phyloP scores from a whole-genome alignment of 2,797 vertebrate genomes.

The Sardinella longiceps region DNA sequence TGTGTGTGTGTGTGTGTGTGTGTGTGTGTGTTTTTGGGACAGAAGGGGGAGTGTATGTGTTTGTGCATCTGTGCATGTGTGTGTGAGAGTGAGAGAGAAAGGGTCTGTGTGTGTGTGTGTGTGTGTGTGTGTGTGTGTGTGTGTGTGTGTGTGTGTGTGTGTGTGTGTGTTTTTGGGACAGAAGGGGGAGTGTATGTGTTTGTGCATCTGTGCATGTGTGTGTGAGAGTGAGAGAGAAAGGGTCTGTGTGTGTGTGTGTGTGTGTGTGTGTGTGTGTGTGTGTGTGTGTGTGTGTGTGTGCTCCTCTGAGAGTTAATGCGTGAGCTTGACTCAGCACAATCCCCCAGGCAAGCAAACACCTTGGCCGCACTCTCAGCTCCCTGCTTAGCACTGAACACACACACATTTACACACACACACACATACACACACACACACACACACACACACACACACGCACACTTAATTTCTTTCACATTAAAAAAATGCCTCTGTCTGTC shows the following conservation, averaged over 20 bases:
- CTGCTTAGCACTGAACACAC: background rate
- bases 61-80: background rate
- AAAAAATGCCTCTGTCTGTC: no score
- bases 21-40: background rate
- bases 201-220: background rate
- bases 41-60: background rate
- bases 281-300: background rate
- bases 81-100: background rate
- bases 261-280: background rate
- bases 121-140: background rate
- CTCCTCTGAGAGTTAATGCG: background rate
- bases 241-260: background rate
- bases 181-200: background rate
- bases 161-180: background rate
- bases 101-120: background rate
- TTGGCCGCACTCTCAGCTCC: background rate
- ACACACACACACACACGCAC: no score
- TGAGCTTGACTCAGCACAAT: no score
- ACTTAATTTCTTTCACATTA: no score
- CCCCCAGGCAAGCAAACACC: no score
- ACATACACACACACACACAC: background rate
- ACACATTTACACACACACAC: background rate
- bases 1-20: background rate
- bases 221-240: background rate
- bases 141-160: background rate